Base-by-base conservation (phyloP, 2,797 vertebrate species). In the Pelodytes ibericus region DNA sequence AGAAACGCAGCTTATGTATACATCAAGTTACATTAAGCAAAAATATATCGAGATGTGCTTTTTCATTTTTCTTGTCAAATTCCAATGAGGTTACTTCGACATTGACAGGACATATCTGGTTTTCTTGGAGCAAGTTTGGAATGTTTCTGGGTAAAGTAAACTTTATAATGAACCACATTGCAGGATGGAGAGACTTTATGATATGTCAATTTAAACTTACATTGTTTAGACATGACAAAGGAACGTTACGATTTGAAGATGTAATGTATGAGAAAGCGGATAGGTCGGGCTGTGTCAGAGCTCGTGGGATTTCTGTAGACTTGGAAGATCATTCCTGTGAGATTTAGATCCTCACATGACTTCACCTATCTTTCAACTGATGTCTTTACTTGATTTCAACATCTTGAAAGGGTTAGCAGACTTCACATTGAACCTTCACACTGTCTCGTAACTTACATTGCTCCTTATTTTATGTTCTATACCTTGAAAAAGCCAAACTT, bases 141-240 rank as follows among this genome's bases (percentile, higher is more conserved):
- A 30, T 51, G 66, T 72, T 71, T 66, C 75, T 47, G 22, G 47
- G 57, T 30, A 63, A 77, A 71, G 61, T 72, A 77, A 77, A 71
- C 69, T 77, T 77, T 77, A 77, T 77, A 77, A 77, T 77, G 75
- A 77, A 71, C 51, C 51, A 70, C 57, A 11, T 60, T 77, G 61
- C 22, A 22, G 74, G 18, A 59, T 41, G 31, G 41, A 51, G 7
- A 72, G 69, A 60, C 60, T 58, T 71, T 72, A 47, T 51, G 31
- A 24, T 39, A 60, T 63, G 68, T 71, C 69, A 77, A 59, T 77
- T 77, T 77, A 77, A 77, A 66, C 68, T 77, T 72, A 77, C 59
- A 49, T 77, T 77, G 75, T 66, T 77, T 77, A 77, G 75, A 72
- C 69, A 66, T 72, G 69, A 77, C 75, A 77, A 77, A 72, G 69